Evolutionary conservation across 23 tunicate species (phyloP), one percentile per base, ranked within the genome.

Genomic region (Trididemnum miniatum): DNA sequence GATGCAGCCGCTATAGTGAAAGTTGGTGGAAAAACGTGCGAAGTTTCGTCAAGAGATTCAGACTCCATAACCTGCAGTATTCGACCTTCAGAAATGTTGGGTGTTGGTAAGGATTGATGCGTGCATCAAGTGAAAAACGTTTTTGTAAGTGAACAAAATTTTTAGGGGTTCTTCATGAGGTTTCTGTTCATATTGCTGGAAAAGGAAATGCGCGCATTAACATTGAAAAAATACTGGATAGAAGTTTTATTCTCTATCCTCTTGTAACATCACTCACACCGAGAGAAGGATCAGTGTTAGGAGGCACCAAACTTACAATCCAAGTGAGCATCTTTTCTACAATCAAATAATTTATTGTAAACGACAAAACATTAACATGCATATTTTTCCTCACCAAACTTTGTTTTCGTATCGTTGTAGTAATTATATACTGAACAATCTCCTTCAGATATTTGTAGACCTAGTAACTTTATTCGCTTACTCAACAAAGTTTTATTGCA

Each of bases 221-320:
- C 20, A 77, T 85, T n/a, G 5, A 5, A 5, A n/a, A 12, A 3
- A 3, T 62, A 20, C 51, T 69, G 1, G 31, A 71, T 35, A 71
- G 84, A 23, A 50, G 65, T 5, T 86, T 79, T 35, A 80, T 35
- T 4, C 84, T 86, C 24, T 31, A 51, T 0, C 91, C 91, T 35
- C 76, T 36, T 12, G 50, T 72, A 20, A 62, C 76, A 9, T 71
- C 76, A 12, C 32, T 87, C 1, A 34, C 85, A 12, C 91, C 91
- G 0, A 18, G 7, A 0, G 1, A 28, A 2, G 91, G 86, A 2
- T 80, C 86, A 27, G 3, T 81, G 34, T 65, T 34, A 24, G 91
- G 91, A 12, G 91, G 91, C 40, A 74, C 91, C 27, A 65, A 87
- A 62, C 9, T 87, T 1, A 87, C 86, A 59, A 74, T 87, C n/a